phyloP scores from a whole-genome alignment of 1,140 invertebrate species.

The Drusus annulatus region DNA sequence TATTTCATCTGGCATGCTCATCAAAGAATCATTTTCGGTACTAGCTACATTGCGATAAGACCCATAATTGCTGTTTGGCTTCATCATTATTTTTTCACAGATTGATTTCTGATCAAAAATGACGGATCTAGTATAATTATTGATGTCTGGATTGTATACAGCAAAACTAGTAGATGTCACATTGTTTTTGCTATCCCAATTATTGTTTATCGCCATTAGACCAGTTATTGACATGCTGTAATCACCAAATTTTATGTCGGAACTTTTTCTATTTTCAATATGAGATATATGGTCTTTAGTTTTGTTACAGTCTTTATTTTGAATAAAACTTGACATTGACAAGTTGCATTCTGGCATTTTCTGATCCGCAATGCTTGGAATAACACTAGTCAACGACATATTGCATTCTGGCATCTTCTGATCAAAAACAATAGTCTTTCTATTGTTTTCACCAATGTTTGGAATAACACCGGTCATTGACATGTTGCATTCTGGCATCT shows the following conservation, averaged over 20 bases:
- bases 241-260: neutral
- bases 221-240: neutral
- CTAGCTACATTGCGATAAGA: neutral
- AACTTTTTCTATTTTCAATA: neutral
- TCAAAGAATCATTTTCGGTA: neutral
- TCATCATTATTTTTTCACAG: too few relatives aligned
- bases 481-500: too few relatives aligned
- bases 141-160: neutral
- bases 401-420: too few relatives aligned
- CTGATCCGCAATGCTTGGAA: too few relatives aligned
- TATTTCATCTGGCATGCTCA: neutral
- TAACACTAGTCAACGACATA: too few relatives aligned
- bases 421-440: too few relatives aligned
- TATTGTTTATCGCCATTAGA: neutral
- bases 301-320: constrained; percentile 4
- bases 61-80: neutral
- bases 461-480: too few relatives aligned
- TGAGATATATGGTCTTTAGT: neutral
- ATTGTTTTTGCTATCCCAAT: constrained; percentile 24
- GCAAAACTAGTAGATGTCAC: constrained; percentile 17
- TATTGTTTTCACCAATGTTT: too few relatives aligned
- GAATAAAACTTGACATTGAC: neutral
- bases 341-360: too few relatives aligned
- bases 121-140: neutral
- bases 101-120: neutral